Evolutionary conservation across 2,888 invertebrate genomes (phyloP).

Genomic region (Merodon equestris): DNA sequence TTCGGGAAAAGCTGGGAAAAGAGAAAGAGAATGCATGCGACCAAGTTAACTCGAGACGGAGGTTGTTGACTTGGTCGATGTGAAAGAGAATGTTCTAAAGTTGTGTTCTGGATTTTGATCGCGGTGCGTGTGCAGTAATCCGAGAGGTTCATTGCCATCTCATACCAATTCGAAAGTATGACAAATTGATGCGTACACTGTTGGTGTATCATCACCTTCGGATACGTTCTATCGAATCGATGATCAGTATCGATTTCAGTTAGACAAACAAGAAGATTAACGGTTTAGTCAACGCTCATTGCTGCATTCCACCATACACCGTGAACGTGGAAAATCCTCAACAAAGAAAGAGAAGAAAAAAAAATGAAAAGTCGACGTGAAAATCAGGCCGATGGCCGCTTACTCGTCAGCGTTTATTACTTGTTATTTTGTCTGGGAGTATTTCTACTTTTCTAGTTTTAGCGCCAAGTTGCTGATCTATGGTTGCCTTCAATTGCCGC

Average conservation of each 20-base stretch:
- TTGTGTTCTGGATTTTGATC: constrained; percentile 16
- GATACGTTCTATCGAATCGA: no score
- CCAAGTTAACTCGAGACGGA: neutral
- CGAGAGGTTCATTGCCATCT: neutral
- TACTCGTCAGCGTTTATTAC: constrained; percentile 14
- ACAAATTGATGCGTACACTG: neutral
- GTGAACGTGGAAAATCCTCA: constrained; percentile 25
- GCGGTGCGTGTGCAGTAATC: no score
- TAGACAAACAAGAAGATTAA: no score
- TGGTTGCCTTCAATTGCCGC: no score
- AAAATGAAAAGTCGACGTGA: constrained; percentile 44
- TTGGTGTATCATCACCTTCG: no score
- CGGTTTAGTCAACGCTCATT: neutral
- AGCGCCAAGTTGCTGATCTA: no score
- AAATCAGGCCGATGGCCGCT: constrained; percentile 47
- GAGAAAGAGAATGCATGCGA: constrained; percentile 41
- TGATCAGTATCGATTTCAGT: no score
- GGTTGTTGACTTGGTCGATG: no score
- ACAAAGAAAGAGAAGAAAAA: neutral
- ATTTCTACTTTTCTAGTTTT: neutral
- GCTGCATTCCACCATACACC: no score
- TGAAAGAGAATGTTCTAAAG: no score
- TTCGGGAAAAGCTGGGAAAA: neutral
- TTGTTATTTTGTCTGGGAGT: neutral
- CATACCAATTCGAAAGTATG: constrained; percentile 4